Conservation (phyloP, 2,113 vertebrate species). For the Oreochromis tanganicae region DNA sequence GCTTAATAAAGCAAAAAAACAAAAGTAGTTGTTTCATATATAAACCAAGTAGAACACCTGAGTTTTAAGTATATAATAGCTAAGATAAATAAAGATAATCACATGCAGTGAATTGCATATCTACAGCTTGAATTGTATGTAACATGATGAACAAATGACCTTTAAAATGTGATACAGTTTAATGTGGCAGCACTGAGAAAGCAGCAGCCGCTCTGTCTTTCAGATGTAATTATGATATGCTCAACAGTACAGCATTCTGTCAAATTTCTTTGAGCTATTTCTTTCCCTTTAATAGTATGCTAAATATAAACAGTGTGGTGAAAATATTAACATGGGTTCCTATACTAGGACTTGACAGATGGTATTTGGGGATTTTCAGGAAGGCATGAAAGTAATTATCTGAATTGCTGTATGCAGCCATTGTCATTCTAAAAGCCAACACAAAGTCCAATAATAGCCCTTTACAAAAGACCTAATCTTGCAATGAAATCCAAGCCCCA, state of each 20-base stretch:
- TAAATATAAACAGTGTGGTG: background rate
- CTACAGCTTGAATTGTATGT: background rate
- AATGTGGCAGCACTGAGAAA: background rate
- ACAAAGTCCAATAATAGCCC: background rate
- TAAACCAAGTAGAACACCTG: background rate
- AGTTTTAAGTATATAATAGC: background rate
- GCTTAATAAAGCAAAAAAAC: background rate
- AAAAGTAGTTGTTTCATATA: background rate
- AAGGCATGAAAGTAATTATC: background rate
- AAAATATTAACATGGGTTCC: background rate
- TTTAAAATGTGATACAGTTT: background rate
- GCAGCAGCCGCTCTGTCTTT: background rate
- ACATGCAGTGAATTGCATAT: background rate
- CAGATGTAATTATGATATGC: constrained; percentile 31
- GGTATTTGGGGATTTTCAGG: background rate
- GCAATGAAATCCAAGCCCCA: background rate
- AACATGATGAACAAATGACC: background rate
- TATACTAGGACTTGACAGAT: background rate
- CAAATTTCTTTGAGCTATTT: background rate
- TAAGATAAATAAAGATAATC: background rate
- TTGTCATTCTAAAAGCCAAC: background rate
- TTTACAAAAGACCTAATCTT: background rate
- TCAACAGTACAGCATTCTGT: background rate
- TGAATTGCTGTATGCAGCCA: background rate
- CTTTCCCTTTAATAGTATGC: background rate